Conservation (phyloP, 2,797 vertebrate species). For the Acipenser ruthenus region DNA sequence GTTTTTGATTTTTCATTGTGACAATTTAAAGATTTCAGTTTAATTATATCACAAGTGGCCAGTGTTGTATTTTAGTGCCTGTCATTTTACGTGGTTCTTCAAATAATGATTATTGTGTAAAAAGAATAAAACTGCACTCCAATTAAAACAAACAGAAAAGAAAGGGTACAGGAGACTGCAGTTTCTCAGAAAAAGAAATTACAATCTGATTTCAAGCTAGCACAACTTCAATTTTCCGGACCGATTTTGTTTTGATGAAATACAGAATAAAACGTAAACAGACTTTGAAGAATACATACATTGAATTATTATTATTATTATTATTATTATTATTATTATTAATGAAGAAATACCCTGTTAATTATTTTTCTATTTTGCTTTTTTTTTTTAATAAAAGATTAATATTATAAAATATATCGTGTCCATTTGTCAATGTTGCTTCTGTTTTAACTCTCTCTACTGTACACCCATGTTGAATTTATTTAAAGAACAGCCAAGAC, state of each 20-base stretch:
- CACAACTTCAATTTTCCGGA: too few species aligned
- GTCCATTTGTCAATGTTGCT: slow-evolving; percentile 24
- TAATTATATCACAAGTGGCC: too few species aligned
- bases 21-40: too few species aligned
- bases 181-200: neutral
- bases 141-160: neutral
- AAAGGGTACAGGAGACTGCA: neutral
- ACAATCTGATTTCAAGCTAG: too few species aligned
- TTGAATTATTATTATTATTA: too few species aligned
- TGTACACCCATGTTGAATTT: slow-evolving; percentile 23
- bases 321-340: too few species aligned
- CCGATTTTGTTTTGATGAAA: too few species aligned
- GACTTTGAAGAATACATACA: too few species aligned
- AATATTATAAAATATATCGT: slow-evolving; percentile 26
- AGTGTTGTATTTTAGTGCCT: too few species aligned
- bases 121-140: too few species aligned
- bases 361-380: slow-evolving; percentile 16
- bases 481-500: neutral
- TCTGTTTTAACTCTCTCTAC: slow-evolving; percentile 30
- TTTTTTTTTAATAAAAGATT: neutral
- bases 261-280: too few species aligned
- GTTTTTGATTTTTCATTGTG: slow-evolving; percentile 19
- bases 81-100: neutral
- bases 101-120: neutral
- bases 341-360: too few species aligned